Evolutionary conservation across 2,888 invertebrate species (phyloP).

Genomic region (Zaprionus bogoriensis): DNA sequence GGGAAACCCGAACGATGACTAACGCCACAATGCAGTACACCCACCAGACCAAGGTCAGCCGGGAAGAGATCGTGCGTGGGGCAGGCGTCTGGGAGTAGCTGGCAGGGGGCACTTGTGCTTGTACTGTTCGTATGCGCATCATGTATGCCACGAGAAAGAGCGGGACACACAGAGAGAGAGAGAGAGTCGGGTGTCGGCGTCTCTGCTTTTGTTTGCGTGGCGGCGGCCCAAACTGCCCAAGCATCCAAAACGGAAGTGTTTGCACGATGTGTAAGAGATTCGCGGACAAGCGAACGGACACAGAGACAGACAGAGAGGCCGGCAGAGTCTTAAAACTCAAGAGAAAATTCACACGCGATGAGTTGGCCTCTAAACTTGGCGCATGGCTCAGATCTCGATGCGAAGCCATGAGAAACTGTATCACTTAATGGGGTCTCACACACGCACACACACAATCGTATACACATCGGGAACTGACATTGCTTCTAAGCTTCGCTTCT

Average conservation of each 20-base stretch:
- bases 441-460: neutral
- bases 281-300: neutral
- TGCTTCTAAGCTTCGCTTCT: neutral
- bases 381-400: constrained; percentile 21
- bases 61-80: too few relatives aligned
- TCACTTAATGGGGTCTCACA: neutral
- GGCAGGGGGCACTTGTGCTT: too few relatives aligned
- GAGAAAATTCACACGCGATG: constrained; percentile 58
- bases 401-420: constrained; percentile 12
- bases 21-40: too few relatives aligned
- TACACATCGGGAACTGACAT: neutral
- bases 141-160: too few relatives aligned
- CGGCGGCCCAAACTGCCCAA: constrained; percentile 20
- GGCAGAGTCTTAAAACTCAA: constrained; percentile 4
- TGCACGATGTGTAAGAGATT: constrained; percentile 69
- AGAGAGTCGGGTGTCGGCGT: too few relatives aligned
- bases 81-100: too few relatives aligned
- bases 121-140: constrained; percentile 29
- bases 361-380: constrained; percentile 29
- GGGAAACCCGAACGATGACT: too few relatives aligned
- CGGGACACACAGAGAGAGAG: too few relatives aligned
- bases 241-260: constrained; percentile 67
- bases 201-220: constrained; percentile 23
- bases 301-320: neutral
- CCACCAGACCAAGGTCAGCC: too few relatives aligned